phyloP scores from a whole-genome alignment of 2,888 invertebrate genomes.

The Crocallis elinguaria region DNA sequence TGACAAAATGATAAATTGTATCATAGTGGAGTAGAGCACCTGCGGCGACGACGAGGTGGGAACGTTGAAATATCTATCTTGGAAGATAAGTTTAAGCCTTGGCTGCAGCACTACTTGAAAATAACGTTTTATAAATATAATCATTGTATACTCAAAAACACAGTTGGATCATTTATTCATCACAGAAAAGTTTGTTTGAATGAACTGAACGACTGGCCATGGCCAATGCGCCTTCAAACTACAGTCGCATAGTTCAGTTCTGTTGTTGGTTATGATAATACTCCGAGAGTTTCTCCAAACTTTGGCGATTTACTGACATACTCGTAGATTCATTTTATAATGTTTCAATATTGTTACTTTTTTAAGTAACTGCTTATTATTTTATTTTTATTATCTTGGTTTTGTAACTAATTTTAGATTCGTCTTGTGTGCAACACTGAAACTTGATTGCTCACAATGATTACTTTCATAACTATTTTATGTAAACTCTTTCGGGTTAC shows the following conservation, averaged over 20 bases:
- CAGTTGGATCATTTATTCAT: neutral
- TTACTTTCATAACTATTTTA: no score
- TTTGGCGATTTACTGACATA: no score
- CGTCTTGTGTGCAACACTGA: no score
- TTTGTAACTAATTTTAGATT: no score
- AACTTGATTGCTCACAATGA: no score
- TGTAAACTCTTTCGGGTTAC: no score
- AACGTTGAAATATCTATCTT: slow-evolving; percentile 38
- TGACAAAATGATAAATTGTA: slow-evolving; percentile 37
- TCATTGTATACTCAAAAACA: neutral
- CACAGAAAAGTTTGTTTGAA: neutral
- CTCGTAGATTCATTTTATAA: no score
- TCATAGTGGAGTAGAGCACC: slow-evolving; percentile 25
- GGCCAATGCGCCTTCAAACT: slow-evolving; percentile 6
- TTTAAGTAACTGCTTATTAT: no score
- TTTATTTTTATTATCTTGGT: no score
- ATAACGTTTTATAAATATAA: slow-evolving; percentile 7
- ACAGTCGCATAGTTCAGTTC: slow-evolving; percentile 10
- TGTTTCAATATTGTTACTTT: no score
- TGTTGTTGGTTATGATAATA: slow-evolving; percentile 5
- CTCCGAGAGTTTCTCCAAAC: no score
- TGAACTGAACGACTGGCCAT: slow-evolving; percentile 1
- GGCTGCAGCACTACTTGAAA: slow-evolving; percentile 26
- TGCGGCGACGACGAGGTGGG: slow-evolving; percentile 31
- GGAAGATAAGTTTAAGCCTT: slow-evolving; percentile 23